A percentile compares a stretch with the other conserved stretches of the same genome.
phyloP scores from a whole-genome alignment of 1,140 invertebrate species.

The Tetramorium simillimum region DNA sequence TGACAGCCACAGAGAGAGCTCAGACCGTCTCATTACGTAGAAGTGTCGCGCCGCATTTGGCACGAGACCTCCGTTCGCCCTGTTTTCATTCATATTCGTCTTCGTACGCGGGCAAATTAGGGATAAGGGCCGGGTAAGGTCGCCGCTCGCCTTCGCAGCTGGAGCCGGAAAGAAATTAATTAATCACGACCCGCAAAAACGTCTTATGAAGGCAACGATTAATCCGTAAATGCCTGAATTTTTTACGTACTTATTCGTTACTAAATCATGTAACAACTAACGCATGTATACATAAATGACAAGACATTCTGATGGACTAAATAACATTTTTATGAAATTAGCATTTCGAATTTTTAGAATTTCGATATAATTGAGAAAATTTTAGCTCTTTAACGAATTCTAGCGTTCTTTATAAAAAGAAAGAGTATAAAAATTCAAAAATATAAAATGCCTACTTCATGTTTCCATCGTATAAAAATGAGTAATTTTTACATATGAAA shows the following conservation, averaged over 20 bases:
- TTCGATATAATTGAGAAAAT: neutral
- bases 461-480: neutral
- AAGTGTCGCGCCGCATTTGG: conserved; percentile 40
- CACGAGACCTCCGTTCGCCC: conserved; percentile 45
- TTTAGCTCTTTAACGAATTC: too few relatives aligned
- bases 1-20: neutral
- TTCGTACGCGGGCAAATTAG: conserved; percentile 30
- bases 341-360: neutral
- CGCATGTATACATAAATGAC: neutral
- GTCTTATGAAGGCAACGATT: neutral
- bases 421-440: neutral
- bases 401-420: neutral
- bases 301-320: neutral
- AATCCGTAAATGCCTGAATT: neutral
- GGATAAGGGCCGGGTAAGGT: conserved; percentile 23
- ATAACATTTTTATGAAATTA: neutral
- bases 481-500: neutral
- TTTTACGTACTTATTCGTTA: neutral
- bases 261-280: neutral
- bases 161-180: conserved; percentile 35
- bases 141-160: conserved; percentile 17
- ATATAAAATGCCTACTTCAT: neutral
- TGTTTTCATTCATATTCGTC: conserved; percentile 56
- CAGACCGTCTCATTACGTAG: conserved; percentile 29
- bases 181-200: conserved; percentile 6